Evolutionary conservation across 2,888 invertebrate genomes (phyloP).

Genomic region (Amitus sp.): DNA sequence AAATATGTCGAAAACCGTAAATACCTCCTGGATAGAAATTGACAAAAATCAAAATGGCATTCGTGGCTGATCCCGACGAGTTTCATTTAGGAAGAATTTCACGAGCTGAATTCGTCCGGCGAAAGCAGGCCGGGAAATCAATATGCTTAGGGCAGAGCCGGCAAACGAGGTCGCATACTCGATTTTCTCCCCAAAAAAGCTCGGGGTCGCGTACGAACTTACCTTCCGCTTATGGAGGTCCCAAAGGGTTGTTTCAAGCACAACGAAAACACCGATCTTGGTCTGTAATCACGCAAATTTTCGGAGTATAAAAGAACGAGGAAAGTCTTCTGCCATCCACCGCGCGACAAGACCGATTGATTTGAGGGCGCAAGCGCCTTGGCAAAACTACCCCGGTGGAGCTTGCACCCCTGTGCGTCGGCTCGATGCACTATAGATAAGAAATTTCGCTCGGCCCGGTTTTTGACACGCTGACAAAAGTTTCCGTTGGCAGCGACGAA

Average conservation of each 20-base stretch:
- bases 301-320: constrained; percentile 18
- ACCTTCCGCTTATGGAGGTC: constrained; percentile 8
- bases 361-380: constrained; percentile 33
- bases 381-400: constrained; percentile 1
- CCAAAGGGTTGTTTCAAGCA: neutral
- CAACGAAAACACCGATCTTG: constrained; percentile 13
- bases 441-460: neutral
- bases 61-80: too few relatives aligned
- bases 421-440: neutral
- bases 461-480: neutral
- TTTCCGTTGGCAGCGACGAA: neutral
- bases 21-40: too few relatives aligned
- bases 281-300: constrained; percentile 18
- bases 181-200: constrained; percentile 2
- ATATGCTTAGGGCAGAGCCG: constrained; percentile 38
- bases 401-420: constrained; percentile 14
- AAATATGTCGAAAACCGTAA: too few relatives aligned
- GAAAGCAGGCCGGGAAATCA: constrained; percentile 39
- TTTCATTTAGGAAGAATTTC: too few relatives aligned
- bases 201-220: constrained; percentile 5
- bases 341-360: constrained; percentile 29
- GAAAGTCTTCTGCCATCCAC: constrained; percentile 38
- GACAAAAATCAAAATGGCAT: too few relatives aligned
- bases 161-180: constrained; percentile 4
- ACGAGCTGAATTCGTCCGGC: constrained; percentile 11